Base-by-base conservation (phyloP, 2,113 vertebrate genomes). In the Geothlypis trichas region DNA sequence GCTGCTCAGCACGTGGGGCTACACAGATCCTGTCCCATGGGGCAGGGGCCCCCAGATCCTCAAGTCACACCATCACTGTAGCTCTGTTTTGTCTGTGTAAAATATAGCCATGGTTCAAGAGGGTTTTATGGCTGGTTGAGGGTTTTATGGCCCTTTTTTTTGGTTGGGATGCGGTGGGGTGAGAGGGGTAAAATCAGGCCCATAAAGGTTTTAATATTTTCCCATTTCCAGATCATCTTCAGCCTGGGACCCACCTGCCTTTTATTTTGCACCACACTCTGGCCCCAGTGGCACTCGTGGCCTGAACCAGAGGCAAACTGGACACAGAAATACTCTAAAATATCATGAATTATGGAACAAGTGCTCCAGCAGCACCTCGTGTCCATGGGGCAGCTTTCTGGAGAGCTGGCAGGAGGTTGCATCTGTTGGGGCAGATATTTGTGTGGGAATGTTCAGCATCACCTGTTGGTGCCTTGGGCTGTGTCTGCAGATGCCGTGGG, bases 401-500 rank as follows among this genome's bases (percentile, higher is more conserved):
- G 18, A 26, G 75, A 55, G 28, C 52, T 88, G 62, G 46, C 2
- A 24, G 33, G 17, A 39, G 13, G 7, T 4, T 1, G 0, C 23
- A 9, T 71, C 42, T 35, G 5, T 7, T 66, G 88, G 51, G 61
- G 66, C 5, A 11, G 17, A 16, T 49, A 7, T 15, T 83, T 42
- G 47, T 18, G 13, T 16, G 37, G 78, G 16, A 11, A n/a, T 15
- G 4, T 23, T 39, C 76, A 59, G 42, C 42, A 72, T 7, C 28
- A 10, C 15, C 73, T 1, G 0, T 15, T 2, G 2, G 14, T 57
- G 55, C 47, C 57, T 19, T 9, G 42, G 62, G 71, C n/a, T 49
- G n/a, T 0, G 7, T 22, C 30, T 41, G 63, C 47, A 23, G 26
- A 8, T 6, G 0, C 12, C 16, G 0, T 0, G 2, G 39, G 42